A percentile compares a stretch with the other conserved stretches of the same genome.
Evolutionary conservation across 2,888 invertebrate genomes (phyloP).

Genomic region (Rosalia funebris): DNA sequence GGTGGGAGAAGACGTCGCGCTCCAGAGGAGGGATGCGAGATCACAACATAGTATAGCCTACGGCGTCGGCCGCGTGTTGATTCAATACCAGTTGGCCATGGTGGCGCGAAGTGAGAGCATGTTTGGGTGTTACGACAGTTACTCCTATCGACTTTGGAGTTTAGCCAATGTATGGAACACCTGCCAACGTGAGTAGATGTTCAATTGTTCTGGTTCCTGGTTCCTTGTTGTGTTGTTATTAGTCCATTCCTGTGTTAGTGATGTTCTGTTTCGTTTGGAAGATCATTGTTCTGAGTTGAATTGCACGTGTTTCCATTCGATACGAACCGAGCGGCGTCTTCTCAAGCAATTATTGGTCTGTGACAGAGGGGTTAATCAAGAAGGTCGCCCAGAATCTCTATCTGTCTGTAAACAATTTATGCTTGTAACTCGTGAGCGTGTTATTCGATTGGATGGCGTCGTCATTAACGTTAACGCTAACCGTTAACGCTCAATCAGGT

Average conservation of each 20-base stretch:
- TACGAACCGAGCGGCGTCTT: constrained; percentile 12
- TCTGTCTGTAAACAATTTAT: constrained; percentile 31
- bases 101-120: constrained; percentile 82
- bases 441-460: constrained; percentile 34
- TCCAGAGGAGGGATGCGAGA: constrained; percentile 38
- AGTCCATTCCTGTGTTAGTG: constrained; percentile 32
- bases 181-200: constrained; percentile 76
- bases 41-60: constrained; percentile 51
- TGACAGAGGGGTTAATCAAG: constrained; percentile 17
- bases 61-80: constrained; percentile 48
- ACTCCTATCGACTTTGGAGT: constrained; percentile 81
- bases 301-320: constrained; percentile 18
- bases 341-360: constrained; percentile 20
- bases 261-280: constrained; percentile 33
- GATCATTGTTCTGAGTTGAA: constrained; percentile 31
- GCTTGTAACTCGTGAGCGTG: not conserved
- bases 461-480: constrained; percentile 37
- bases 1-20: constrained; percentile 45
- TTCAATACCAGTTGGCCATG: constrained; percentile 76
- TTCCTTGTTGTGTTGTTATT: constrained; percentile 32
- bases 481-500: constrained; percentile 40
- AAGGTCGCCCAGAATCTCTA: constrained; percentile 16
- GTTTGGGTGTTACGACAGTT: constrained; percentile 81
- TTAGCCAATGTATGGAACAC: constrained; percentile 81
- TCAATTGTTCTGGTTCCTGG: constrained; percentile 34